Conservation (phyloP, 2,888 invertebrate genomes). For the Nomada fabriciana region DNA sequence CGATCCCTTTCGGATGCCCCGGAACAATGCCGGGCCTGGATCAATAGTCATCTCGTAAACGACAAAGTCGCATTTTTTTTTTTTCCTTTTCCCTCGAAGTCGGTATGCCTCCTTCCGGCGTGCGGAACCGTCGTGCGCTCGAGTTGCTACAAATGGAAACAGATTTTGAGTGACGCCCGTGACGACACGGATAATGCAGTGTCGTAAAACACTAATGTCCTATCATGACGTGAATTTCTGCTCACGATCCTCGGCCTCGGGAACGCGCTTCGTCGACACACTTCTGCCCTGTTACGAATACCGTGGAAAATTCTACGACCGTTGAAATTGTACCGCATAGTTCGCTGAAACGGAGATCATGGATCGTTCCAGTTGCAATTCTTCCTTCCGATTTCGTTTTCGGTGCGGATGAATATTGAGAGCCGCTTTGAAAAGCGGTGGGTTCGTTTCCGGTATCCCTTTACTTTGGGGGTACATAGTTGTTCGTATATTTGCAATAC, state of each 20-base stretch:
- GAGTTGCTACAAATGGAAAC: conserved; percentile 2
- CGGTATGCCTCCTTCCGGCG: conserved; percentile 4
- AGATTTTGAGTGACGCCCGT: conserved; percentile 77
- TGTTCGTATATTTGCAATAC: no score
- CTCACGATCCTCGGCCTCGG: conserved; percentile 34
- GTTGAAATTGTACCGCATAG: no score
- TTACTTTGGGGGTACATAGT: no score
- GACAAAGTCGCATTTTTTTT: conserved; percentile 44
- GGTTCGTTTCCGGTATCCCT: no score
- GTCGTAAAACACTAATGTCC: conserved; percentile 83
- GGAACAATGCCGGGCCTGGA: conserved; percentile 50
- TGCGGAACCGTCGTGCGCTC: conserved; percentile 7
- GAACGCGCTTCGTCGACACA: conserved; percentile 65
- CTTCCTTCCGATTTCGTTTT: no score
- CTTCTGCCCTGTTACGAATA: conserved; percentile 10
- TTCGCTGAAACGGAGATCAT: no score
- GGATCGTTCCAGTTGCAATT: no score
- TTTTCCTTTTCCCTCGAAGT: conserved; percentile 10
- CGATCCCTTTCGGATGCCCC: conserved; percentile 44
- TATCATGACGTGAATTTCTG: conserved; percentile 78
- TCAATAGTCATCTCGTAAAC: conserved; percentile 46
- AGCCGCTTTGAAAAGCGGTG: no score
- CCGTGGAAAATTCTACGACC: conserved; percentile 1
- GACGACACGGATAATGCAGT: conserved; percentile 77
- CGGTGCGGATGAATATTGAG: no score